Evolutionary conservation across 2,797 vertebrate species (phyloP).

Genomic region (Iguana delicatissima): DNA sequence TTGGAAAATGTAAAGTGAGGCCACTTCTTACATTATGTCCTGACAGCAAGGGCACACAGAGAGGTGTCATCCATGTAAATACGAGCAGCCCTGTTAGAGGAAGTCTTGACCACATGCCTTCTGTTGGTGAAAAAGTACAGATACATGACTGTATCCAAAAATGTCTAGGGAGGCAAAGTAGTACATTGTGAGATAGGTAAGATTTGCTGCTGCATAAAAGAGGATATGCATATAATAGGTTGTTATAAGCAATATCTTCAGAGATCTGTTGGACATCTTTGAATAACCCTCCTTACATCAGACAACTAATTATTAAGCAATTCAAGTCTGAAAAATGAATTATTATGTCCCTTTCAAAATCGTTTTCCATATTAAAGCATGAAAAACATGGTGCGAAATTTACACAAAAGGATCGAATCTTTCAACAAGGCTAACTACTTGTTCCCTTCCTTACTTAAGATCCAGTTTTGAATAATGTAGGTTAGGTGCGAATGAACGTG

Average conservation of each 20-base stretch:
- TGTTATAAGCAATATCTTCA: neutral
- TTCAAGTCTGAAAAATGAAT: neutral
- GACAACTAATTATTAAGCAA: neutral
- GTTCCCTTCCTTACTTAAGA: neutral
- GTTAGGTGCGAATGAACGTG: neutral
- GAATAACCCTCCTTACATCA: neutral
- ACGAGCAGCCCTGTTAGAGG: neutral
- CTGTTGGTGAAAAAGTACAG: neutral
- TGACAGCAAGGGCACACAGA: neutral
- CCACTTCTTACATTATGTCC: neutral
- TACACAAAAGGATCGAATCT: neutral
- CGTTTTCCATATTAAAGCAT: neutral
- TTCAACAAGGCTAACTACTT: no score
- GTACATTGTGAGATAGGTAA: neutral
- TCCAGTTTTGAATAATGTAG: neutral
- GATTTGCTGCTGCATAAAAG: neutral
- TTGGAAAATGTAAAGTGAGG: neutral
- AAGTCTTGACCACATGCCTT: neutral
- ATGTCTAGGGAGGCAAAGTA: neutral
- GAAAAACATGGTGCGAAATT: neutral
- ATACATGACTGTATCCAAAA: neutral
- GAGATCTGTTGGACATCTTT: neutral
- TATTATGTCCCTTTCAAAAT: constrained; percentile 6
- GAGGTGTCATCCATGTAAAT: neutral
- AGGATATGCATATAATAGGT: neutral